Evolutionary conservation across 2,888 invertebrate species (phyloP).

Genomic region (Alcis repandata): DNA sequence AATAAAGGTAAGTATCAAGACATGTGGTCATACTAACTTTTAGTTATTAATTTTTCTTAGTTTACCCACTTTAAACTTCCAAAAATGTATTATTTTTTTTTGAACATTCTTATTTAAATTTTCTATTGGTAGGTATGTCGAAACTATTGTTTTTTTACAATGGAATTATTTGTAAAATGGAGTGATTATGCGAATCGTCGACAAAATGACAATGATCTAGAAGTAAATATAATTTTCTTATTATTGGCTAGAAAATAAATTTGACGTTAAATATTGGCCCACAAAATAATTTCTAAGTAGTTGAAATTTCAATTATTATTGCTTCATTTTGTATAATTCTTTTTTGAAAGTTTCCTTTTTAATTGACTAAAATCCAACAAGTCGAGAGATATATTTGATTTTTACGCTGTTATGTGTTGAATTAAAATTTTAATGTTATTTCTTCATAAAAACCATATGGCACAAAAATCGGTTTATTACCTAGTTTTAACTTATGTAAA

Average conservation of each 20-base stretch:
- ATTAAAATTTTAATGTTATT: too few relatives aligned
- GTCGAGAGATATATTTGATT: too few relatives aligned
- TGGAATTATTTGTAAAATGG: not conserved
- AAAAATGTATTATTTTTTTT: slow-evolving; percentile 24
- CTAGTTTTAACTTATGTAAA: too few relatives aligned
- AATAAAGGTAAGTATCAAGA: slow-evolving; percentile 12
- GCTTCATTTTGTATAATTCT: not conserved
- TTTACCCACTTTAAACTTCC: slow-evolving; percentile 6
- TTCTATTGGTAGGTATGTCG: not conserved
- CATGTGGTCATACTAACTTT: slow-evolving; percentile 1
- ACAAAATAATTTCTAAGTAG: not conserved
- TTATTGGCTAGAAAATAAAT: not conserved
- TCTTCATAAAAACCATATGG: too few relatives aligned
- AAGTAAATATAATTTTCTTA: not conserved
- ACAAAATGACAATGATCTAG: not conserved
- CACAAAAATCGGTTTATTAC: too few relatives aligned
- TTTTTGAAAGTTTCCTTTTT: too few relatives aligned
- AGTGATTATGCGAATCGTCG: not conserved
- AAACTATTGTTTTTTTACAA: not conserved
- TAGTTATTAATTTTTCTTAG: not conserved
- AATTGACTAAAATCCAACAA: too few relatives aligned
- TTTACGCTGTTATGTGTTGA: too few relatives aligned
- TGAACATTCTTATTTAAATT: slow-evolving; percentile 20
- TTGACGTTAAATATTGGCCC: not conserved
- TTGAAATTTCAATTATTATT: not conserved